phyloP scores from a whole-genome alignment of 2,888 invertebrate genomes.

The Drosophila greeni region DNA sequence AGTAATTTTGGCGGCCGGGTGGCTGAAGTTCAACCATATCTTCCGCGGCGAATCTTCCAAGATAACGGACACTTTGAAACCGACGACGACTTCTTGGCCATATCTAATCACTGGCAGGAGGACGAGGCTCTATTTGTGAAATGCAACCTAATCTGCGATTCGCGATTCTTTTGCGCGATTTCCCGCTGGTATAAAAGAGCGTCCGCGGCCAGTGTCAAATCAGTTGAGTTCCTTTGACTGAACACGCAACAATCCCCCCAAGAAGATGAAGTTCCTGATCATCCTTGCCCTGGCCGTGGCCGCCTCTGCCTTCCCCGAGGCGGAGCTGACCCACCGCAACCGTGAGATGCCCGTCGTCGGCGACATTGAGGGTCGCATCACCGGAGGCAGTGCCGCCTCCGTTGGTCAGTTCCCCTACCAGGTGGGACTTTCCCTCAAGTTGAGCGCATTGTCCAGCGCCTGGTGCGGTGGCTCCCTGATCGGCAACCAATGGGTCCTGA shows the following conservation, averaged over 20 bases:
- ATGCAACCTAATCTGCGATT: conserved; percentile 26
- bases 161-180: background rate
- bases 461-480: conserved; percentile 70
- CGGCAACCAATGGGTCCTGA: conserved; percentile 49
- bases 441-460: conserved; percentile 37
- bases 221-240: conserved; percentile 55
- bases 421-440: conserved; percentile 56
- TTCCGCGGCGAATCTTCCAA: conserved; percentile 16
- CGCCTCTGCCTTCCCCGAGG: conserved; percentile 58
- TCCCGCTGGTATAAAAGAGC: conserved; percentile 50
- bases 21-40: conserved; percentile 33
- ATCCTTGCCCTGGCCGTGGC: conserved; percentile 63
- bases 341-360: conserved; percentile 57
- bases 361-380: conserved; percentile 59
- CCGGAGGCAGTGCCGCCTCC: conserved; percentile 47
- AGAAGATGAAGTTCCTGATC: conserved; percentile 69
- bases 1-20: conserved; percentile 30
- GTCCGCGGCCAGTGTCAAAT: background rate
- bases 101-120: conserved; percentile 50
- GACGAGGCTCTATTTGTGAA: conserved; percentile 19
- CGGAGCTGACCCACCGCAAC: conserved; percentile 39
- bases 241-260: conserved; percentile 39
- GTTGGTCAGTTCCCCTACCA: conserved; percentile 66
- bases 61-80: conserved; percentile 16
- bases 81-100: conserved; percentile 6